Evolutionary conservation across 2,113 vertebrate species (phyloP).

Genomic region (Cyprinodon brontotheroides): DNA sequence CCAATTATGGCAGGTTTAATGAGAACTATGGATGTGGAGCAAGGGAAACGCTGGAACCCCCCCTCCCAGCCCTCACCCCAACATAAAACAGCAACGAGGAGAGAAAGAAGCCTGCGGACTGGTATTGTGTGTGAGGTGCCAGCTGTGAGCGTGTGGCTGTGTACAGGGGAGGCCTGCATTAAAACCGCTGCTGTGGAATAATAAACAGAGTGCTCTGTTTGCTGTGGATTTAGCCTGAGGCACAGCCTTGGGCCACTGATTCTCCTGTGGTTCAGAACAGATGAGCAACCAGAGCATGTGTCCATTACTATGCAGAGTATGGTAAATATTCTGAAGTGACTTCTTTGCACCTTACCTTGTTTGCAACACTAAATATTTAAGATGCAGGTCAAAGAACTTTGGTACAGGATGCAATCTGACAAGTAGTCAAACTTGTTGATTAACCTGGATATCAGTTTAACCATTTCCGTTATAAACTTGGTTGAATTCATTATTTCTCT

Average conservation of each 20-base stretch:
- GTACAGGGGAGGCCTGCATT: constrained; percentile 42
- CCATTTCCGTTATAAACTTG: neutral
- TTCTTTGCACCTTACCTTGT: constrained; percentile 53
- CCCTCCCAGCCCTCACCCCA: neutral
- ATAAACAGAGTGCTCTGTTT: constrained; percentile 61
- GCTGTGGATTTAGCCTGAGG: constrained; percentile 65
- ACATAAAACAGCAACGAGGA: constrained; percentile 22
- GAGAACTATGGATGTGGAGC: constrained; percentile 72
- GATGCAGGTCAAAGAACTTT: constrained; percentile 9
- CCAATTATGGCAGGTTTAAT: constrained; percentile 79
- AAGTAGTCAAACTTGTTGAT: constrained; percentile 34
- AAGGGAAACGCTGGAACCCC: constrained; percentile 65
- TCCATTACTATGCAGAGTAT: constrained; percentile 52
- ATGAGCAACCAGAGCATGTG: constrained; percentile 64
- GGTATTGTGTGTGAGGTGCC: constrained; percentile 45
- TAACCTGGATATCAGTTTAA: neutral
- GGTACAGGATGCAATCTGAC: constrained; percentile 12
- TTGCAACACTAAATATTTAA: constrained; percentile 56
- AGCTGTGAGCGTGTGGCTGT: constrained; percentile 49
- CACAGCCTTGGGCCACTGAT: constrained; percentile 62
- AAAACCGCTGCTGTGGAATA: constrained; percentile 53
- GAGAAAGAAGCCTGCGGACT: constrained; percentile 1
- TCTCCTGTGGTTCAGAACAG: constrained; percentile 69
- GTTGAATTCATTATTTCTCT: neutral
- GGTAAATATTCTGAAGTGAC: constrained; percentile 49